These are phyloP conservation scores for Falcaria lacertinaria DNA, from an alignment of 2,888 invertebrate species.

Conservation along the genomic window DNA sequence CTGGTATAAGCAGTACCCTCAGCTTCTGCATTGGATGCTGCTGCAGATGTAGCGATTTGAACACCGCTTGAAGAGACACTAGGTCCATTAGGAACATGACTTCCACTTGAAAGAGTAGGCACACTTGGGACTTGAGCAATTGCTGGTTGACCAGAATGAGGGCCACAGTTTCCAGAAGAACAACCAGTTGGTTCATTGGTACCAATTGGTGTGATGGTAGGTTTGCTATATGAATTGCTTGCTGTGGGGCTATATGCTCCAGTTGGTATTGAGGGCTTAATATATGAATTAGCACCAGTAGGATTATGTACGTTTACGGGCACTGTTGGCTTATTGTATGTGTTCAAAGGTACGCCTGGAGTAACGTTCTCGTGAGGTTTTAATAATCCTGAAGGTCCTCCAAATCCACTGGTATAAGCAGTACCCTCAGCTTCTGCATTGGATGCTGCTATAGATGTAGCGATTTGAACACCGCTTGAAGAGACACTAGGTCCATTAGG, in stretches of 20 bases:
- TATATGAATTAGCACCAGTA: background rate
- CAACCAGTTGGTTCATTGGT: constrained; percentile 12
- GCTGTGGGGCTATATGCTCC: constrained; percentile 1
- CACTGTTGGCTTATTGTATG: constrained; percentile 6
- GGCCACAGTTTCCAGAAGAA: constrained; percentile 26
- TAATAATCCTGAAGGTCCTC: constrained; percentile 65
- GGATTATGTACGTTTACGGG: background rate
- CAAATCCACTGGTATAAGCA: constrained; percentile 63
- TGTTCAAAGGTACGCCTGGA: background rate
- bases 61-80: constrained; percentile 9
- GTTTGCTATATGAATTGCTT: too few species aligned
- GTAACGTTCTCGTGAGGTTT: constrained; percentile 43
- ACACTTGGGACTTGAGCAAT: background rate
- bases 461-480: constrained; percentile 12
- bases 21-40: constrained; percentile 30
- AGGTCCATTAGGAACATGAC: constrained; percentile 1
- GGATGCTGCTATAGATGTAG: constrained; percentile 30
- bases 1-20: constrained; percentile 53
- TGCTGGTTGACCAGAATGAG: constrained; percentile 11
- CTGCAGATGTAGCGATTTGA: constrained; percentile 22
- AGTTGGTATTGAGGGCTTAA: background rate
- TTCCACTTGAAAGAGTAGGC: background rate
- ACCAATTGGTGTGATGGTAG: too few species aligned
- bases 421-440: constrained; percentile 34
- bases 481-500: constrained; percentile 5